A percentile compares a stretch with the other conserved stretches of the same genome.
Conservation (phyloP, 2,888 invertebrate species). For the Cynaeus angustus region DNA sequence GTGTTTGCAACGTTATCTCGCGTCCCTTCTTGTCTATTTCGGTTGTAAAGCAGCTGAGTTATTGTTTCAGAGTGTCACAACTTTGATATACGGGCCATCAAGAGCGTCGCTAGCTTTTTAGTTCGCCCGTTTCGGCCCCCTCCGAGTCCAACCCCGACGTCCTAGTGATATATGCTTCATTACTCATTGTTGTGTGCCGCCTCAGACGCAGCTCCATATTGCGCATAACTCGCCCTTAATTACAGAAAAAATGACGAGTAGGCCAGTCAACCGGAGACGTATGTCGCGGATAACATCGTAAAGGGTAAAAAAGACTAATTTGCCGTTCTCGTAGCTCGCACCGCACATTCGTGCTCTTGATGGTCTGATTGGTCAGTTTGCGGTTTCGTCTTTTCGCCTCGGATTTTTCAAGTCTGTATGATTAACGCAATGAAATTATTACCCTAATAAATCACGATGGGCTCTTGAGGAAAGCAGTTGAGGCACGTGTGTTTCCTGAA, state of each 20-base stretch:
- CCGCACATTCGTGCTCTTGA: constrained; percentile 60
- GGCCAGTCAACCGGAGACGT: no score
- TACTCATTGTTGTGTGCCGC: constrained; percentile 63
- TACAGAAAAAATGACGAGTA: constrained; percentile 4
- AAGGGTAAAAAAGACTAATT: no score
- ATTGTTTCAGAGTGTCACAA: constrained; percentile 70
- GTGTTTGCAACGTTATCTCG: constrained; percentile 58
- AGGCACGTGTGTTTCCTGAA: constrained; percentile 52
- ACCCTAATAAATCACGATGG: constrained; percentile 52
- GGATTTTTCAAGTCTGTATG: neutral
- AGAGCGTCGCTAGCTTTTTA: constrained; percentile 66
- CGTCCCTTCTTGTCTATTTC: constrained; percentile 68
- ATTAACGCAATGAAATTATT: constrained; percentile 34
- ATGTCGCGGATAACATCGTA: no score
- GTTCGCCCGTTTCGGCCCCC: constrained; percentile 57
- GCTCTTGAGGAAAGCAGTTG: constrained; percentile 55
- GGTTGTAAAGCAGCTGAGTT: constrained; percentile 70
- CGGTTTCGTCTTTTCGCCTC: constrained; percentile 46
- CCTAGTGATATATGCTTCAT: constrained; percentile 66
- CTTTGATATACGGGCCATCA: constrained; percentile 71
- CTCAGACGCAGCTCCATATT: constrained; percentile 46
- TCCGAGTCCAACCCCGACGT: constrained; percentile 58
- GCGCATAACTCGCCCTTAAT: constrained; percentile 46
- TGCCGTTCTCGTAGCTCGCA: constrained; percentile 19
- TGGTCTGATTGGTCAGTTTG: constrained; percentile 57